Evolutionary conservation across 2,113 vertebrate genomes (phyloP).

Genomic region (Cinclus mexicanus): DNA sequence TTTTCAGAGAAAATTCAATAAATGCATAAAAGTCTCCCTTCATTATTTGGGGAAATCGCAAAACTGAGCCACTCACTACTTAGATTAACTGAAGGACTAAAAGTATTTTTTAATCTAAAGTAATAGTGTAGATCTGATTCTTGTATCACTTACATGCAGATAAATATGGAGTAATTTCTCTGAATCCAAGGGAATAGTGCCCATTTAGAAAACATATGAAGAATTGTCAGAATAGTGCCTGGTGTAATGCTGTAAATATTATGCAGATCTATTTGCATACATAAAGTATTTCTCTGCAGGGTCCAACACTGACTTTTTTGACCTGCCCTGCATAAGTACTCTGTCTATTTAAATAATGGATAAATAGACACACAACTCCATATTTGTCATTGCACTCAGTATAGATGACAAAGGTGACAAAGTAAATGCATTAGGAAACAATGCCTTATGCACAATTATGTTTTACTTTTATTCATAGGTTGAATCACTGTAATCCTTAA

Average conservation of each 20-base stretch:
- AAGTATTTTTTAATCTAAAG: neutral
- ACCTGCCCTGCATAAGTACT: neutral
- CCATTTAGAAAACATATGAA: neutral
- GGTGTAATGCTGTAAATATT: neutral
- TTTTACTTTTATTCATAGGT: neutral
- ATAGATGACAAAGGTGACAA: slow-evolving; percentile 17
- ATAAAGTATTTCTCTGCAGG: neutral
- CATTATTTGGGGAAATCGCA: neutral
- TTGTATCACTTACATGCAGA: neutral
- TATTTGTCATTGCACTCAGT: neutral
- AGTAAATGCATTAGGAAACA: slow-evolving; percentile 3
- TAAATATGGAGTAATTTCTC: neutral
- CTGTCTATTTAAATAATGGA: neutral
- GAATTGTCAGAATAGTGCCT: neutral
- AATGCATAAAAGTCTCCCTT: neutral
- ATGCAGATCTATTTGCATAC: neutral
- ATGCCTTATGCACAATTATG: neutral
- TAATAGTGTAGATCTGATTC: neutral
- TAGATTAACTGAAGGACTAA: neutral
- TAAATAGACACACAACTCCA: neutral
- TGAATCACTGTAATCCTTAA: slow-evolving; percentile 1
- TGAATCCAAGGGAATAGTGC: neutral
- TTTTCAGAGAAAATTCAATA: neutral
- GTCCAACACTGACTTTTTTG: neutral
- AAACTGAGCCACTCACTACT: neutral